Percentiles rank a stretch among this genome's conserved stretches.
Evolutionary conservation across 2,113 vertebrate species (phyloP).

Genomic region (Hydropotes inermis): DNA sequence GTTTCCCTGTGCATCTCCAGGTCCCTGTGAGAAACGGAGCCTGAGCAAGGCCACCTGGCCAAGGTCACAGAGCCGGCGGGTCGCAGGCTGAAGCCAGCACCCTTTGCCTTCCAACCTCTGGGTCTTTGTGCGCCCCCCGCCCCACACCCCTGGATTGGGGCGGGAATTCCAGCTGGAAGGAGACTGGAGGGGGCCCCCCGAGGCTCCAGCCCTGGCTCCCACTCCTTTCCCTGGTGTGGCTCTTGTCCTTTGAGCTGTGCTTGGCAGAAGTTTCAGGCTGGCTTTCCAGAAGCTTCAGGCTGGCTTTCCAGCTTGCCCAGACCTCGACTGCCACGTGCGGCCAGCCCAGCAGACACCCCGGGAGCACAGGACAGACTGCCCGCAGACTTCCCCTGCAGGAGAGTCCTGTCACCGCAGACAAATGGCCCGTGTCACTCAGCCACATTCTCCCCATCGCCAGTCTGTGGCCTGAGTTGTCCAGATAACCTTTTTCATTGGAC

Average conservation of each 20-base stretch:
- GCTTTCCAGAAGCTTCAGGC: not conserved
- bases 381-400: not conserved
- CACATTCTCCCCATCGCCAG: not conserved
- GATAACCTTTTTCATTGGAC: constrained; percentile 50
- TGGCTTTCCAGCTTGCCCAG: not conserved
- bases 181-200: not conserved
- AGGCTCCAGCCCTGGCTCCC: accelerated
- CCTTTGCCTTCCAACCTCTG: not conserved
- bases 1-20: not conserved
- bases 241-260: not conserved
- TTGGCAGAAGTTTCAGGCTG: not conserved
- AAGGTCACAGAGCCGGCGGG: not conserved
- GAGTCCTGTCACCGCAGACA: constrained; percentile 47
- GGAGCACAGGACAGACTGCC: not conserved
- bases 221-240: not conserved
- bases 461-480: constrained; percentile 42
- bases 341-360: not conserved
- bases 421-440: not conserved
- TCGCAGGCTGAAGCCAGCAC: not conserved
- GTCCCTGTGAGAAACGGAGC: not conserved
- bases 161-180: not conserved
- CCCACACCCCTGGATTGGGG: not conserved
- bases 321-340: not conserved
- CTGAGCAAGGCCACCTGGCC: not conserved
- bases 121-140: not conserved